Base-by-base conservation (phyloP, 1,140 invertebrate genomes). In the Platyscapa corneri region DNA sequence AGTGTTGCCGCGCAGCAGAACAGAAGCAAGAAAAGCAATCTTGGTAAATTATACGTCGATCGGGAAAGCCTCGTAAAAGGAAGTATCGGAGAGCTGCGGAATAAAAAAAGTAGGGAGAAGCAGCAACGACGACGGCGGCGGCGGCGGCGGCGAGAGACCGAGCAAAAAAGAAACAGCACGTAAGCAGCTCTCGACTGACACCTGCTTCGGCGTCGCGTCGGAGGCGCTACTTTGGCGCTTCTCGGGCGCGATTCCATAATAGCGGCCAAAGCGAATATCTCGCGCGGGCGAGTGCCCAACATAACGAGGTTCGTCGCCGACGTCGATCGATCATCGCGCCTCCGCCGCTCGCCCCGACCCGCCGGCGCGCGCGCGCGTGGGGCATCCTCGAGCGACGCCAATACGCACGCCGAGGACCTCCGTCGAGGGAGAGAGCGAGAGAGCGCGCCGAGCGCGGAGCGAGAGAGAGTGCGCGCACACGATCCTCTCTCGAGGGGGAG, bases 321-420 rank as follows among this genome's bases (percentile, higher is more conserved):
- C 27, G 37, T 74, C 70, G 82, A 84, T 84, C 82, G 82, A 84
- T 84, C 82, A 77, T 78, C 82, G 65, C 80, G 34, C 65, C 75
- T 64, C 37, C 70, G 67, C 32, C 37, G 32, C 2, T 53, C n/a
- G n/a, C 49, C 49, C 49, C 49, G 49, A 16, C 49, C 49, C 49
- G 18, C 49, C 49, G 49, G 2, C 49, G 49, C n/a, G n/a, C n/a
- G n/a, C 49, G 56, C 56, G 56, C 56, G 56, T 60, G 70, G 30
- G 37, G 37, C 70, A 42, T 74, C 70, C 70, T 37, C 7, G 70
- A 74, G 37, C 37, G 37, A 74, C 37, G 70, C 39, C 70, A 37
- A 74, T 65, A 65, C 64, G 64, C 79, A 23, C 56, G 56, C 27
- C 56, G 6, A 18, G 37, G 70, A 37, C 70, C 37, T 74, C 39